These are phyloP conservation scores for Hoplodrina blanda DNA, from an alignment of 2,888 invertebrate species.

Conservation along the genomic window DNA sequence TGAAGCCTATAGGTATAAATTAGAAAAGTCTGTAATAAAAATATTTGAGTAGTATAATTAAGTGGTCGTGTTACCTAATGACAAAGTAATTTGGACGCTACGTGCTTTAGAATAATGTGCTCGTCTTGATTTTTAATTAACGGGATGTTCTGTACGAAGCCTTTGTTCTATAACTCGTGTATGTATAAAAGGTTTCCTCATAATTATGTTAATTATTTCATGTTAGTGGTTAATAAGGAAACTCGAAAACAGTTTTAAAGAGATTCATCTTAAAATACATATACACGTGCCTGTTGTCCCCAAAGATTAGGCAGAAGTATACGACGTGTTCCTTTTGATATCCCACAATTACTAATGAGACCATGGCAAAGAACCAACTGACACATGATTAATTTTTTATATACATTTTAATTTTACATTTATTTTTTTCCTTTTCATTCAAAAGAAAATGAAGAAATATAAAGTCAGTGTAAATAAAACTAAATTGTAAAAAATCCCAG, in stretches of 20 bases:
- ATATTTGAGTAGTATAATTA: slow-evolving; percentile 60
- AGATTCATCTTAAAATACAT: not conserved
- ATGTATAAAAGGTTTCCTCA: slow-evolving; percentile 2
- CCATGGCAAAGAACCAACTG: no score
- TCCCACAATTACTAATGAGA: no score
- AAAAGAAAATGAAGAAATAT: no score
- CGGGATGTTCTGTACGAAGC: slow-evolving; percentile 7
- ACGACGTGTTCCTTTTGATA: no score
- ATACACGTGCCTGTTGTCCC: no score
- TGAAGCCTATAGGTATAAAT: slow-evolving; percentile 43
- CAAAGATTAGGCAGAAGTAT: no score
- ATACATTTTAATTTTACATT: no score
- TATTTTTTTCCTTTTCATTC: no score
- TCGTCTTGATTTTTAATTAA: slow-evolving; percentile 62
- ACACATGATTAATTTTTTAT: no score
- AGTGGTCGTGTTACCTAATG: slow-evolving; percentile 51
- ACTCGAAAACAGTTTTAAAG: not conserved
- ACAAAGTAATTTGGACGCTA: slow-evolving; percentile 57
- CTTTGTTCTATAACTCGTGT: slow-evolving; percentile 8
- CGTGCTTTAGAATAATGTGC: slow-evolving; percentile 68
- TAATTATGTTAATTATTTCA: not conserved
- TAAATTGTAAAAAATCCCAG: no score
- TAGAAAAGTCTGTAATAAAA: slow-evolving; percentile 47
- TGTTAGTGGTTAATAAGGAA: not conserved
- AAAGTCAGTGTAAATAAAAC: no score